Base-by-base conservation (phyloP, 2,113 vertebrate species). In the Harpagus bidentatus region DNA sequence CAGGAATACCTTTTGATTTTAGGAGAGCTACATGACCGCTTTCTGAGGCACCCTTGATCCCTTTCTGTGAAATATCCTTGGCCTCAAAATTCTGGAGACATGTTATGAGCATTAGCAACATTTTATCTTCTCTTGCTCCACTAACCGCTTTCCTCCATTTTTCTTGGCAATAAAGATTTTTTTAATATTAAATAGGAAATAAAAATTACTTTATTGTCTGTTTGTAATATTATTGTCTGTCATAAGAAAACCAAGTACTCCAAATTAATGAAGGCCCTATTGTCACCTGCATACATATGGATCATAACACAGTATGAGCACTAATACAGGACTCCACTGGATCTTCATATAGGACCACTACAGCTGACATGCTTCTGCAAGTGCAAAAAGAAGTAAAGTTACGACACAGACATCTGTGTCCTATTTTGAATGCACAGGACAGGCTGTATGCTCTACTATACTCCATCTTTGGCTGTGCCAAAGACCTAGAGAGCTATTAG, bases 71-170 rank as follows among this genome's bases (percentile, higher is more conserved):
- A 81, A 53, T 16, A 65, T 10, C 10, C 43, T 72, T 48, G 42
- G 50, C 22, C 50, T 74, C 34, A 86, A 25, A 71, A 77, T 61
- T 86, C 58, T 61, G 53, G 40, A 80, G 15, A 36, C 16, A 55
- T 0, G 0, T 38, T 63, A n/a, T 16, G 58, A 77, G 19, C 25
- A 53, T n/a, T 40, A 88, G 17, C 28, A 79, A 83, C 9, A 28
- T 17, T 73, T 47, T 42, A 55, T 21, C 23, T 50, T 84, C 40
- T 61, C 16, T n/a, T 2, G 1, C 15, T 78, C 29, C 7, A 18
- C 47, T 38, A 55, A 32, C 31, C 23, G 5, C 26, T 62, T 77
- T 80, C 29, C 29, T 77, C 16, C 14, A 17, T 42, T 50, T 80
- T 40, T 14, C 8, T 71, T 69, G 63, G 36, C 3, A 58, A 47